A percentile compares a stretch with the other conserved stretches of the same genome.
Conservation (phyloP, 2,888 invertebrate genomes). For the Merodon equestris region DNA sequence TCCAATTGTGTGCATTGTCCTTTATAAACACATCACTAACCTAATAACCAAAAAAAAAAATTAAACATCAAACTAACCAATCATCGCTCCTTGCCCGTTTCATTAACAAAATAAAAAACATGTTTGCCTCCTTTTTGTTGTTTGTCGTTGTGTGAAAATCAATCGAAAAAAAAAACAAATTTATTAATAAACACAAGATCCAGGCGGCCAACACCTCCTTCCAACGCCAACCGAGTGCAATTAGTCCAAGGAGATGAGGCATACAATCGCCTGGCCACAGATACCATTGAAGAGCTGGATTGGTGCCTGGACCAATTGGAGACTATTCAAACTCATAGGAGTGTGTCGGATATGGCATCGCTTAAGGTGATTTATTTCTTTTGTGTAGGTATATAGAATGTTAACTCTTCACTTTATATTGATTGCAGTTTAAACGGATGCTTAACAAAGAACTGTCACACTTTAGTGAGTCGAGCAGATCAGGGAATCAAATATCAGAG, state of each 20-base stretch:
- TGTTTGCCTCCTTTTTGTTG: constrained; percentile 43
- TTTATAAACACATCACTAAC: constrained; percentile 44
- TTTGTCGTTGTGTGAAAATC: constrained; percentile 62
- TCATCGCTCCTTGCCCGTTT: constrained; percentile 14
- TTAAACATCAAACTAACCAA: constrained; percentile 16
- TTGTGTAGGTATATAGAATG: background rate
- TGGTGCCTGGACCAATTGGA: constrained; percentile 99
- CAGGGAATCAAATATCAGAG: constrained; percentile 99
- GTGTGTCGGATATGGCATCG: constrained; percentile 99
- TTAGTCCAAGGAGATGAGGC: constrained; percentile 85
- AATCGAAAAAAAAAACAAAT: constrained; percentile 69
- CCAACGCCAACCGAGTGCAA: constrained; percentile 79
- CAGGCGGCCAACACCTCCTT: constrained; percentile 78
- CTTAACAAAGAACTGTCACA: constrained; percentile 99
- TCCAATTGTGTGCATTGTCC: constrained; percentile 48
- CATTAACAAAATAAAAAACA: constrained; percentile 11
- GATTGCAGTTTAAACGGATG: constrained; percentile 97
- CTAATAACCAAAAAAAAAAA: constrained; percentile 14
- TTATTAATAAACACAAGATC: constrained; percentile 75
- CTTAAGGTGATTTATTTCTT: constrained; percentile 88
- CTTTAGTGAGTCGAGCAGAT: constrained; percentile 99
- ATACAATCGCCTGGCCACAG: constrained; percentile 95
- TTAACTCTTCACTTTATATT: constrained; percentile 54
- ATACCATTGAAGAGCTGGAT: constrained; percentile 99
- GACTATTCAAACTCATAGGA: constrained; percentile 99